These are phyloP conservation scores for Montipora sp. DNA, from an alignment of 64 coral and sea anemone species.

Conservation along the genomic window DNA sequence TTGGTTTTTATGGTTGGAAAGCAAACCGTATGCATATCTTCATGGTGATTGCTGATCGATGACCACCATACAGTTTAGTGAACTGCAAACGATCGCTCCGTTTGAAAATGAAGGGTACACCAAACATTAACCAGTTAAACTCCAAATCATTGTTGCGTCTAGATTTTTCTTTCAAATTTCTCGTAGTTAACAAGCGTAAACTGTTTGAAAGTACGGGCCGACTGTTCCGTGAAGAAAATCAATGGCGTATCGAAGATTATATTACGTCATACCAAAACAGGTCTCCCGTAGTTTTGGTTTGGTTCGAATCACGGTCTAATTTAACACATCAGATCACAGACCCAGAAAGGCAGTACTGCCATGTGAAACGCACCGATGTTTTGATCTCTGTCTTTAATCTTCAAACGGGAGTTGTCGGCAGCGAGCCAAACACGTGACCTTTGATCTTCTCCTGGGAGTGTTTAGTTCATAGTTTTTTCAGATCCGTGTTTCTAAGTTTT, in stretches of 20 bases:
- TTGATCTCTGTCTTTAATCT: not conserved
- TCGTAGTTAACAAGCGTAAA: slow-evolving; percentile 30
- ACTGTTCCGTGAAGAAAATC: slow-evolving; percentile 10
- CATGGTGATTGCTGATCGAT: slow-evolving; percentile 43
- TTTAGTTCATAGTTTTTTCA: not conserved
- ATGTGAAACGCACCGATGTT: not conserved
- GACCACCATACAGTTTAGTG: slow-evolving; percentile 22
- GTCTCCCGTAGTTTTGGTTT: slow-evolving; percentile 43
- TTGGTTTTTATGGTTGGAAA: slow-evolving; percentile 22
- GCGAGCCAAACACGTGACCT: not conserved
- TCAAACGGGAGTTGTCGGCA: too few species aligned
- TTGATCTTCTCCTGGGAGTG: not conserved
- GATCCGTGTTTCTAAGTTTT: not conserved
- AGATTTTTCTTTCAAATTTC: slow-evolving; percentile 26
- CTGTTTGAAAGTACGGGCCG: not conserved
- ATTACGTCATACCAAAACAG: slow-evolving; percentile 71
- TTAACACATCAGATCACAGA: slow-evolving; percentile 63
- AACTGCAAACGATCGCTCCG: slow-evolving; percentile 22
- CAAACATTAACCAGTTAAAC: not conserved
- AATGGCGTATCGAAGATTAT: slow-evolving; percentile 41
- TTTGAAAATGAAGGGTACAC: not conserved
- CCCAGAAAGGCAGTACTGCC: not conserved
- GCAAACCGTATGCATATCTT: slow-evolving; percentile 54
- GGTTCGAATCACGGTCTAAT: slow-evolving; percentile 52
- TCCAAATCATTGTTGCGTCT: slow-evolving; percentile 56